A percentile compares a stretch with the other conserved stretches of the same genome.
phyloP scores from a whole-genome alignment of 1,140 invertebrate species.

The Neocloeon triangulifer region DNA sequence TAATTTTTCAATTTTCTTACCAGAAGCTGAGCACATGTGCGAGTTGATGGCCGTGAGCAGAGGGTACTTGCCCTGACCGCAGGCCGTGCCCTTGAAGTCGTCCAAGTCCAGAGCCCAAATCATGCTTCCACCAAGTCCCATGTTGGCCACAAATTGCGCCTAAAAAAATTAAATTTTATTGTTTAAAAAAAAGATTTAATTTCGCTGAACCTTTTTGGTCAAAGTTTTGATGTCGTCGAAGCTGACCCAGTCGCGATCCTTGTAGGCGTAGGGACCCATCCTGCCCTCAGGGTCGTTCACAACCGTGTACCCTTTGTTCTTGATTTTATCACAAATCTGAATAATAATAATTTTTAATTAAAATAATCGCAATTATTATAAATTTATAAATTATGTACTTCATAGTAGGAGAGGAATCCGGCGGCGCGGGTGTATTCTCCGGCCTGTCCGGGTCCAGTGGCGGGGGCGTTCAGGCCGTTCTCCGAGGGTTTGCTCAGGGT shows the following conservation, averaged over 20 bases:
- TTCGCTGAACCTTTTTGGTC: conserved; percentile 29
- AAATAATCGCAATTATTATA: neutral
- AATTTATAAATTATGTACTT: conserved; percentile 22
- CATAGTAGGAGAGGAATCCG: conserved; percentile 75
- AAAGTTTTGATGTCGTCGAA: conserved; percentile 67
- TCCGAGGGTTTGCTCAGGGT: conserved; percentile 29
- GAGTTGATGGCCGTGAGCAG: too few relatives aligned
- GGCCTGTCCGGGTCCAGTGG: conserved; percentile 44
- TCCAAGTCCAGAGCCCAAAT: conserved; percentile 60
- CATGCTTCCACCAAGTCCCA: conserved; percentile 68
- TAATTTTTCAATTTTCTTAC: too few relatives aligned
- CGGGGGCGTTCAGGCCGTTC: conserved; percentile 46
- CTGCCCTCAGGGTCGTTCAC: conserved; percentile 45
- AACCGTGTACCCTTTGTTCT: conserved; percentile 50
- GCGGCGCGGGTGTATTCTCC: conserved; percentile 62
- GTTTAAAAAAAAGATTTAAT: too few relatives aligned
- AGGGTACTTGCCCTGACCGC: conserved; percentile 51
- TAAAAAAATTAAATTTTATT: conserved; percentile 10
- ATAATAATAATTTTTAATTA: conserved; percentile 11
- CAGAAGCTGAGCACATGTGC: too few relatives aligned
- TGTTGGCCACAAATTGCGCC: conserved; percentile 44
- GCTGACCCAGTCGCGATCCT: conserved; percentile 70
- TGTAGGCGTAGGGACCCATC: conserved; percentile 71
- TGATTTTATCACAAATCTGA: conserved; percentile 58
- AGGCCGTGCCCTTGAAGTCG: conserved; percentile 26